These are phyloP conservation scores for Passer domesticus DNA, from an alignment of 2,113 vertebrate species.

Conservation along the genomic window DNA sequence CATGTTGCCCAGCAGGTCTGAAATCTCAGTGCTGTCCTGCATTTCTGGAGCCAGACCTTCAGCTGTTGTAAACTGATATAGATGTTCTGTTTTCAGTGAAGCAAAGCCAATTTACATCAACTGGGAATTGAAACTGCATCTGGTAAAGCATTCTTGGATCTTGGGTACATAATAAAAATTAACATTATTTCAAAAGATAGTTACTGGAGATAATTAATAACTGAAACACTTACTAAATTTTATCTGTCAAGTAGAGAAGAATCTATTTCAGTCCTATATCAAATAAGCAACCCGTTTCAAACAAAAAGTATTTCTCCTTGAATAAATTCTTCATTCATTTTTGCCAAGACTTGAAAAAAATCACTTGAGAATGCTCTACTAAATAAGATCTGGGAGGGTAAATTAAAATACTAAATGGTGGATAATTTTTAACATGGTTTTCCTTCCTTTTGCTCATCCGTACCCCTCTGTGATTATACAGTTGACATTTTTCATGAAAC, in stretches of 20 bases:
- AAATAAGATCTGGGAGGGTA: background rate
- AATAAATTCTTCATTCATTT: background rate
- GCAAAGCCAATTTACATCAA: slow-evolving; percentile 38
- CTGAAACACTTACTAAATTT: background rate
- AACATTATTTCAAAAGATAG: background rate
- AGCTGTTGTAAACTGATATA: background rate
- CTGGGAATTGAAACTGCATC: slow-evolving; percentile 9
- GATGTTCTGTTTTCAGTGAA: slow-evolving; percentile 10
- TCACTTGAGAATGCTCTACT: background rate
- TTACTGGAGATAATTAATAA: slow-evolving; percentile 16
- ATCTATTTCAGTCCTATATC: background rate
- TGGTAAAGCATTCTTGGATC: slow-evolving; percentile 11
- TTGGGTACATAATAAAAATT: slow-evolving; percentile 7
- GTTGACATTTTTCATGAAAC: background rate
- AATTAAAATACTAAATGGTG: background rate
- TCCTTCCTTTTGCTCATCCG: background rate
- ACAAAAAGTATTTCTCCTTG: background rate
- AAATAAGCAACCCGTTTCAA: background rate
- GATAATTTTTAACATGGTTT: background rate
- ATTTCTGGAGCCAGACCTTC: background rate
- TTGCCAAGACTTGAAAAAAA: slow-evolving; percentile 8
- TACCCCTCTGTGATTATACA: background rate
- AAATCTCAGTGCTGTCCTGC: background rate
- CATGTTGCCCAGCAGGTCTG: background rate
- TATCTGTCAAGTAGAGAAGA: background rate